Conservation (phyloP, 1,140 invertebrate species). For the Cylas formicarius region DNA sequence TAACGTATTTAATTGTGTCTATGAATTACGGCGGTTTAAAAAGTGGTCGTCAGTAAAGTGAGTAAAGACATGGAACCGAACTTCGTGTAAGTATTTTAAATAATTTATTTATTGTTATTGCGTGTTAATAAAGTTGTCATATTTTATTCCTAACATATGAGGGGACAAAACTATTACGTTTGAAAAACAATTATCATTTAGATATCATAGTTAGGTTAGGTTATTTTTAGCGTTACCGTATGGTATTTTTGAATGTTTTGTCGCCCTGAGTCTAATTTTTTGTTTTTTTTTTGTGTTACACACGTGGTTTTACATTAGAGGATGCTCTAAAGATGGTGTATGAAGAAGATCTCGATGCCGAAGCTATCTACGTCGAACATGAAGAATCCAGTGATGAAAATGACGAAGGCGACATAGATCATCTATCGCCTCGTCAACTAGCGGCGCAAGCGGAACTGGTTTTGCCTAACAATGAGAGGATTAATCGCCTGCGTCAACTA, state of each 20-base stretch:
- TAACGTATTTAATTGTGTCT: background rate
- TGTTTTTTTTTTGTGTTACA: constrained; percentile 3
- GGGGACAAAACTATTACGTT: background rate
- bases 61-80: constrained; percentile 1
- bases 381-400: constrained; percentile 8
- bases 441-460: too few species aligned
- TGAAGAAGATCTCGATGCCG: background rate
- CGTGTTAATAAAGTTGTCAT: background rate
- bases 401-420: constrained; percentile 10
- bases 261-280: background rate
- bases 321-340: constrained; percentile 1
- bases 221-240: background rate
- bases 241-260: too few species aligned
- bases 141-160: background rate
- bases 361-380: constrained; percentile 3
- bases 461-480: background rate
- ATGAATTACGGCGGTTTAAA: too few species aligned
- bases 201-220: constrained; percentile 1
- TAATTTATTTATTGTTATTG: background rate
- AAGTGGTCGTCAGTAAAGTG: constrained; percentile 4
- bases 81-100: constrained; percentile 1
- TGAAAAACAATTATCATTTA: constrained; percentile 1
- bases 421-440: constrained; percentile 5
- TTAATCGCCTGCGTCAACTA: constrained; percentile 1
- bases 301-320: constrained; percentile 1